A percentile compares a stretch with the other conserved stretches of the same genome.
Conservation (phyloP, 2,888 invertebrate species). For the Nipponacmea schrenckii region DNA sequence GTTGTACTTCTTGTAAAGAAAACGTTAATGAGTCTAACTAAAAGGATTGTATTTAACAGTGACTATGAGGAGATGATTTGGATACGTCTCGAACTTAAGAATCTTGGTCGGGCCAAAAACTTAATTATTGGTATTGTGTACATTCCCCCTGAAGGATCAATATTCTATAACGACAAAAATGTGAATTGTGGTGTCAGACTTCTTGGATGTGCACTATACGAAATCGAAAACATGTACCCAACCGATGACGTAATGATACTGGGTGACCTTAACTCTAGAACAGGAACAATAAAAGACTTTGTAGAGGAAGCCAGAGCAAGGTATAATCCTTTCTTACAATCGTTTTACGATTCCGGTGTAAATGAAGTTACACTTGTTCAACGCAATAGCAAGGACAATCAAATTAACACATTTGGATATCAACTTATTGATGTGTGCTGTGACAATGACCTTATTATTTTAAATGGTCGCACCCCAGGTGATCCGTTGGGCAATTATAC, state of each 20-base stretch:
- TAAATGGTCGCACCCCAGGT: too few relatives aligned
- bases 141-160: background rate
- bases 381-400: background rate
- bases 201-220: background rate
- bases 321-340: background rate
- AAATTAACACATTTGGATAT: background rate
- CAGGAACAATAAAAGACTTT: background rate
- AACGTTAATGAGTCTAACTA: background rate
- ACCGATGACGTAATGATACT: background rate
- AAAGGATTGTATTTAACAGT: background rate
- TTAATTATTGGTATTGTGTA: background rate
- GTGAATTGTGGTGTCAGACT: background rate
- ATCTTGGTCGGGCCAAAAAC: background rate
- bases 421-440: too few relatives aligned
- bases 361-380: background rate
- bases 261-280: background rate
- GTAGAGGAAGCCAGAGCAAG: background rate
- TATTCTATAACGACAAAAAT: background rate
- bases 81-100: background rate
- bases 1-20: background rate
- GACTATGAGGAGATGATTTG: background rate
- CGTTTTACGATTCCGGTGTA: background rate
- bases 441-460: too few relatives aligned
- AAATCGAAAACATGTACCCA: background rate
- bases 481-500: too few relatives aligned